Conservation (phyloP, 2,797 vertebrate species). For the Neosilurus mollespiculum region DNA sequence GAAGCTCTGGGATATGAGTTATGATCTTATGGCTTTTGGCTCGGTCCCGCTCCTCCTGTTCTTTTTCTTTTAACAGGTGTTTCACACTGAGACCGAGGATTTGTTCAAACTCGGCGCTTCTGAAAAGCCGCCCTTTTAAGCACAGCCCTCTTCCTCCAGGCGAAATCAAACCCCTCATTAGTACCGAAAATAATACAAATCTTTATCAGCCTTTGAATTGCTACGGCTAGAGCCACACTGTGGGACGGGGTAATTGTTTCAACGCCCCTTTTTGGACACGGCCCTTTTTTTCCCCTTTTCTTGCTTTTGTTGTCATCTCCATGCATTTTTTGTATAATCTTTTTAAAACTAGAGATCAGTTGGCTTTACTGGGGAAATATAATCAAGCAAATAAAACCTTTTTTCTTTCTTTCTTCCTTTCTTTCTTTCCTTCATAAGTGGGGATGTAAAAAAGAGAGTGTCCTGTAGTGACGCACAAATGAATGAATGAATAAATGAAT, state of each 20-base stretch:
- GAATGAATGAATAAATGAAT: not conserved
- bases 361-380: not conserved
- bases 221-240: not conserved
- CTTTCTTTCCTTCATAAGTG: not conserved
- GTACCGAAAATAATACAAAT: constrained; percentile 4
- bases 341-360: not conserved
- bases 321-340: not conserved
- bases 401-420: too few species aligned
- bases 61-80: constrained; percentile 29
- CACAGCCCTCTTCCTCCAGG: not conserved
- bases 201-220: constrained; percentile 10
- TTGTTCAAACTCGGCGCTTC: not conserved
- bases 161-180: constrained; percentile 20
- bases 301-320: too few species aligned
- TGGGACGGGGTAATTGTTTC: constrained; percentile 3
- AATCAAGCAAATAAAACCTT: constrained; percentile 4
- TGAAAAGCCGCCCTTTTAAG: constrained; percentile 16
- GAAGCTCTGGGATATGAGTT: constrained; percentile 41
- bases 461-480: not conserved
- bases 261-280: not conserved
- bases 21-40: constrained; percentile 33
- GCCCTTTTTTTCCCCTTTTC: not conserved
- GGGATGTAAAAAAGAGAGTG: not conserved
- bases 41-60: not conserved
- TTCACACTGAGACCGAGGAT: not conserved